A percentile compares a stretch with the other conserved stretches of the same genome.
phyloP scores from a whole-genome alignment of 2,113 vertebrate genomes.

The Hiodon alosoides region DNA sequence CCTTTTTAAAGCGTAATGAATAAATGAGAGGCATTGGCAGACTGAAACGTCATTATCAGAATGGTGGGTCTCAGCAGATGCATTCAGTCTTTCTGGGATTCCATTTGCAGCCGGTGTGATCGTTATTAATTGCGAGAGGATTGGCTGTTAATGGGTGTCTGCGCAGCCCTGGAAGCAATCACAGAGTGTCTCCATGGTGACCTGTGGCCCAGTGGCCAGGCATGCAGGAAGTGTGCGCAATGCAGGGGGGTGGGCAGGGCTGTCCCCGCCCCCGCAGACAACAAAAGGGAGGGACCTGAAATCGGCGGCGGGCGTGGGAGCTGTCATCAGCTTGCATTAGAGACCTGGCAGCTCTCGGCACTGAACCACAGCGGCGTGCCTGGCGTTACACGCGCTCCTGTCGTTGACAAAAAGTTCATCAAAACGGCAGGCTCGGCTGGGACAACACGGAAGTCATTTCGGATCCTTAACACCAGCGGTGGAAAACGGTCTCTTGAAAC shows the following conservation, averaged over 20 bases:
- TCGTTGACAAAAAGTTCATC: neutral
- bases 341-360: neutral
- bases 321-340: neutral
- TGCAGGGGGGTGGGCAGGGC: neutral
- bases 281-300: neutral
- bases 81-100: conserved; percentile 30
- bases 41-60: conserved; percentile 14
- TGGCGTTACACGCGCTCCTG: neutral
- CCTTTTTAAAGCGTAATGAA: neutral
- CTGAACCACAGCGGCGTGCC: neutral
- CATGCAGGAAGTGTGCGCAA: conserved; percentile 38
- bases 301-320: neutral
- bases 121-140: conserved; percentile 62
- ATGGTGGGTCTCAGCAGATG: neutral
- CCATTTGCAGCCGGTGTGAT: conserved; percentile 50
- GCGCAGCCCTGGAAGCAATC: conserved; percentile 37
- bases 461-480: neutral
- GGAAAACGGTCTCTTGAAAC: neutral
- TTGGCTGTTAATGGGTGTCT: conserved; percentile 58
- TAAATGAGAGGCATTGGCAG: neutral
- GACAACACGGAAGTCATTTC: neutral
- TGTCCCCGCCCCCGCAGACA: neutral
- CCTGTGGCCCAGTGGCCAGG: conserved; percentile 48
- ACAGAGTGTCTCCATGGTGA: conserved; percentile 58
- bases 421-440: neutral